Base-by-base conservation (phyloP, 2,888 invertebrate genomes). In the Mylabris sibirica region DNA sequence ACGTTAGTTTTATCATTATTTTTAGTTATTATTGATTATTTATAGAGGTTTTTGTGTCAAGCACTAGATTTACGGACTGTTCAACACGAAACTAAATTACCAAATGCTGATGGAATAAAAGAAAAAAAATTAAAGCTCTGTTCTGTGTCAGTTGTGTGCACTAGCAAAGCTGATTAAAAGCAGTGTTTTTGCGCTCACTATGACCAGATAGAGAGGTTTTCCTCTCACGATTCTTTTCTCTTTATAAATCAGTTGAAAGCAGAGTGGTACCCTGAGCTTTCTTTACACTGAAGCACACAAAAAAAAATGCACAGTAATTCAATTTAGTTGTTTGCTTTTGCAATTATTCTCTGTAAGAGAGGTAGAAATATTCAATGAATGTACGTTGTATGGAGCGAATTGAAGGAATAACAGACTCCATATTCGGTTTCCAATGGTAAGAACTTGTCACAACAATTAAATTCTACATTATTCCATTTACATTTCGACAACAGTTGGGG, bases 381-480 rank as follows among this genome's bases (percentile, higher is more conserved):
- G 30, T 81, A 86, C 87, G 84, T 85, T 59, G 91, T 89, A 80
- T 92, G 91, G 70, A 89, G 78, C 0, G 89, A 89, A 78, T 90
- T 90, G 60, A 90, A 87, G 1, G 91, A 88, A 82, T 86, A 91
- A 79, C 93, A 94, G 63, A 85, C 78, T 3, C 93, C 93, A 75
- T 90, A 90, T 80, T 93, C 93, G 0, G 93, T 93, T 74, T 88
- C 87, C 22, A 92, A 79, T 1, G 90, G 90, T 69, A 87, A 84
- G 78, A 94, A 93, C 76, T 90, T 85, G 35, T 90, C 86, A 79
- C 93, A 93, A 77, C 94, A 94, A 75, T 92, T 86, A 76, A 93
- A 90, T 9, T 84, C 78, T 65, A 84, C 77, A 17, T 86, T 87
- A 69, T 90, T 90, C 90, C 92, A 93, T 69, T 84, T 87, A 79